Evolutionary conservation across 2,113 vertebrate species (phyloP).

Genomic region (Oryzias celebensis): DNA sequence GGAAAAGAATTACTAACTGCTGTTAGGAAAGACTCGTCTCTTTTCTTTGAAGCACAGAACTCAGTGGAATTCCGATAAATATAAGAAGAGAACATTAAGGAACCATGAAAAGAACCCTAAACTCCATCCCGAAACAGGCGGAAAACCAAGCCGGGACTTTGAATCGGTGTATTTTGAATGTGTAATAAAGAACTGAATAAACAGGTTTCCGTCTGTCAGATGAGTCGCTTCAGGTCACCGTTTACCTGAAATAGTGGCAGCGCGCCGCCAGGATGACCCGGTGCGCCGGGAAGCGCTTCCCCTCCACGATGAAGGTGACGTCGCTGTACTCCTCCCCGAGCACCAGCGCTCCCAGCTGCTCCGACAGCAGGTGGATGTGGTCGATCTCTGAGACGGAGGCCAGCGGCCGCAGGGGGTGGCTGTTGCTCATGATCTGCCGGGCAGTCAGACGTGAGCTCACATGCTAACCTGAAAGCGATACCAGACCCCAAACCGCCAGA

Average conservation of each 20-base stretch:
- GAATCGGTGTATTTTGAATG: too few species aligned
- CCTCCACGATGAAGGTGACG: constrained; percentile 96
- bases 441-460: constrained; percentile 69
- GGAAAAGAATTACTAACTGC: too few species aligned
- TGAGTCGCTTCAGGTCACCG: too few species aligned
- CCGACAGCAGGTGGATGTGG: constrained; percentile 95
- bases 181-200: too few species aligned
- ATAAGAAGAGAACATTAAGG: too few species aligned
- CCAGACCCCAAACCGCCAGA: background rate
- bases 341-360: constrained; percentile 93
- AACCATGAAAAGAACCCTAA: too few species aligned
- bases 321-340: constrained; percentile 95
- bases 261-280: constrained; percentile 95
- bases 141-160: too few species aligned
- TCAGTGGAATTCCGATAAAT: too few species aligned
- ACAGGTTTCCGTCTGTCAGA: too few species aligned
- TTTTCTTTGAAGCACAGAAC: too few species aligned
- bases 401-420: constrained; percentile 89
- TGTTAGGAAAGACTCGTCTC: too few species aligned
- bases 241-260: constrained; percentile 96
- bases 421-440: constrained; percentile 90
- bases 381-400: constrained; percentile 94
- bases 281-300: constrained; percentile 93
- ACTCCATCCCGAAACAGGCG: too few species aligned
- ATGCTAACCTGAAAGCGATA: background rate